A percentile compares a stretch with the other conserved stretches of the same genome.
Evolutionary conservation across 2,888 invertebrate genomes (phyloP).

Genomic region (Sphaeridia pumilis): DNA sequence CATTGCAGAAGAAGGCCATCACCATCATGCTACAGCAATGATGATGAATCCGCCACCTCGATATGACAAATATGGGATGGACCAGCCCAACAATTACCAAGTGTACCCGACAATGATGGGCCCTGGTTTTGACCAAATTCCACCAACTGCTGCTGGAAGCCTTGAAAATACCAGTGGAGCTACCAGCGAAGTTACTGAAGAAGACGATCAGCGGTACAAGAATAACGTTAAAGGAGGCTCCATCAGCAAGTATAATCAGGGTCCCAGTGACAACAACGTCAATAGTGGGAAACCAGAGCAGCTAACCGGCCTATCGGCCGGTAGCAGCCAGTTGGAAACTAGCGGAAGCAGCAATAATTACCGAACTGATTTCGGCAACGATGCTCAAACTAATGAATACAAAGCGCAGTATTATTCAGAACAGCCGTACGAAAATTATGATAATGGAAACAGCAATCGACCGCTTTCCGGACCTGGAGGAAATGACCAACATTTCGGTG

Average conservation of each 20-base stretch:
- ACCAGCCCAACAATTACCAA: not conserved
- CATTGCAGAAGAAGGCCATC: slow-evolving; percentile 14
- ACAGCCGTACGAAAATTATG: too few species aligned
- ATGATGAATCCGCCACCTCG: not conserved
- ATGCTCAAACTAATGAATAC: not conserved
- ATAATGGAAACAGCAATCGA: not conserved
- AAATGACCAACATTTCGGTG: not conserved
- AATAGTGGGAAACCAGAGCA: not conserved
- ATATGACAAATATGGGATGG: too few species aligned
- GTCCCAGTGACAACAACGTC: not conserved
- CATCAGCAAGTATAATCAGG: not conserved
- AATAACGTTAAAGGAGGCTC: not conserved
- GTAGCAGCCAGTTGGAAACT: not conserved
- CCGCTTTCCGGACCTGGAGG: not conserved
- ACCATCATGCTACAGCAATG: slow-evolving; percentile 7
- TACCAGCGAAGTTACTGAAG: too few species aligned
- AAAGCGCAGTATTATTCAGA: not conserved
- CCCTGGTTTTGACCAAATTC: not conserved
- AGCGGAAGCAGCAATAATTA: not conserved
- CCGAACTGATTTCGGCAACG: not conserved
- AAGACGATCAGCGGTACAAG: not conserved
- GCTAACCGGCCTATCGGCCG: not conserved
- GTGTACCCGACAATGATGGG: not conserved
- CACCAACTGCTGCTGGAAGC: not conserved
- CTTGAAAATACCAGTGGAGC: not conserved